These are phyloP conservation scores for Saccostrea echinata DNA, from an alignment of 1,140 invertebrate genomes.

Conservation along the genomic window DNA sequence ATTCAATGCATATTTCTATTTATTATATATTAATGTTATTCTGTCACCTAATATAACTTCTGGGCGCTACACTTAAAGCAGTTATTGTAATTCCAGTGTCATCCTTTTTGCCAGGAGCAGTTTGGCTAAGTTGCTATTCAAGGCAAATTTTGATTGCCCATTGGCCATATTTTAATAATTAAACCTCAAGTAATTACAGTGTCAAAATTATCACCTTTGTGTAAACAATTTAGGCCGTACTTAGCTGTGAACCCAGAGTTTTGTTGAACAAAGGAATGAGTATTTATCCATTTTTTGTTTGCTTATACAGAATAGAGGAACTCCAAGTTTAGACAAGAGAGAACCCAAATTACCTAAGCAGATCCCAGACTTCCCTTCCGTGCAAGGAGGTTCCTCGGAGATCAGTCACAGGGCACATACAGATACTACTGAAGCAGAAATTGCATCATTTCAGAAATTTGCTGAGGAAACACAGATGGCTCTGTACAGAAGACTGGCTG, in stretches of 20 bases:
- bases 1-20: too few species aligned
- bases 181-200: background rate
- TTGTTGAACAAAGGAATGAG: background rate
- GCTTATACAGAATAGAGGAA: conserved; percentile 1
- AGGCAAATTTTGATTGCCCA: background rate
- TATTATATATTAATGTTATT: too few species aligned
- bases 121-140: background rate
- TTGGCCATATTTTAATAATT: background rate
- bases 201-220: background rate
- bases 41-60: too few species aligned
- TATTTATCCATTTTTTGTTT: background rate
- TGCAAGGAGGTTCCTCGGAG: background rate
- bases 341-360: conserved; percentile 1
- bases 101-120: background rate
- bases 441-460: background rate
- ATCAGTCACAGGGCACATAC: background rate
- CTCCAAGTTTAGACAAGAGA: conserved; percentile 18
- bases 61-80: too few species aligned
- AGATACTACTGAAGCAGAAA: background rate
- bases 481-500: background rate
- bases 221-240: background rate
- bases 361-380: background rate
- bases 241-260: background rate
- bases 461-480: background rate
- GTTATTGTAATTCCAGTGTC: background rate